These are phyloP conservation scores for Thamnophis sirtalis DNA, from an alignment of 2,113 vertebrate species.

Conservation along the genomic window DNA sequence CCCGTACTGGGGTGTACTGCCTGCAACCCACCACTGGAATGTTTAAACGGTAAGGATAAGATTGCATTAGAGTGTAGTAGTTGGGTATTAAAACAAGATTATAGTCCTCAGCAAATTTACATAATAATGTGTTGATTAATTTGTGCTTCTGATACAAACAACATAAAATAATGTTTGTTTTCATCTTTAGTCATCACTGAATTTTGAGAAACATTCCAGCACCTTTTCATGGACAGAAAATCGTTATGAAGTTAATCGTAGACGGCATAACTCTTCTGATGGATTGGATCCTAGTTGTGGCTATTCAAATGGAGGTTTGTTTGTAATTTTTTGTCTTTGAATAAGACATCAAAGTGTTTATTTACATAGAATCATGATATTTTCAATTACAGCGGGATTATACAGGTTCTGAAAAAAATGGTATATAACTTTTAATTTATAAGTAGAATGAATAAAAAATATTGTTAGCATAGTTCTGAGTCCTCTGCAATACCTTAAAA, in stretches of 20 bases:
- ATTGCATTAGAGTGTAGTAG: neutral
- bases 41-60: neutral
- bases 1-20: no score
- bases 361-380: neutral
- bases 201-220: conserved; percentile 72
- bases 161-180: neutral
- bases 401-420: neutral
- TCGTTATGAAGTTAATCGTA: conserved; percentile 65
- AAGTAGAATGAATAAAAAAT: neutral
- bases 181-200: conserved; percentile 67
- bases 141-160: neutral
- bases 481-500: neutral
- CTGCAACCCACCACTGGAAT: neutral
- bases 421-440: neutral
- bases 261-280: conserved; percentile 75
- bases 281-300: conserved; percentile 66
- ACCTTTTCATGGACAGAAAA: conserved; percentile 63
- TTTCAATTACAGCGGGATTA: neutral
- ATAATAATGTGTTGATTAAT: neutral
- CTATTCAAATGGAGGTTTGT: conserved; percentile 65
- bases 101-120: neutral
- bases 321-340: neutral
- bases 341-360: neutral
- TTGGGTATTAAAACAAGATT: neutral
- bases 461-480: neutral